Base-by-base conservation (phyloP, 2,113 vertebrate species). In the Pipa parva region DNA sequence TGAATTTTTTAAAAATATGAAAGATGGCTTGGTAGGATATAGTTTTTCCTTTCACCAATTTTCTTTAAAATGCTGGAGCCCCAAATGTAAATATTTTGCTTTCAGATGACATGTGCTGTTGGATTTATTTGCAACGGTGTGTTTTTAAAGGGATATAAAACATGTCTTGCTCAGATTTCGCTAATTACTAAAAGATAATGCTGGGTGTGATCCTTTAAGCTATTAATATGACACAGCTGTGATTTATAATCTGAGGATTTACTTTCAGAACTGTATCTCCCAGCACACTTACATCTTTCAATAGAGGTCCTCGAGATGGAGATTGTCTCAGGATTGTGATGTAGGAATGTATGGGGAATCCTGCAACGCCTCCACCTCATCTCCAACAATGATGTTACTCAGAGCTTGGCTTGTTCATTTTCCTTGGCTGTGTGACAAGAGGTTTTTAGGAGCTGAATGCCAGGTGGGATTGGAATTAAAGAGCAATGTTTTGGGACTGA, bases 381-480 rank as follows among this genome's bases (percentile, higher is more conserved):
- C 2, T n/a, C 36, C 29, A 75, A 77, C 76, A 79, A 65, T 69
- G 72, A 63, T 76, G 74, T 65, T 61, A 29, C 68, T 73, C 56
- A 78, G 73, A 74, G 17, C 67, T 67, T 18, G 0, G 12, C 73
- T 73, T 68, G 57, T 62, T 18, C 39, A 75, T 76, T 63, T 62
- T 63, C 24, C 24, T 48, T 22, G 62, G 63, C 68, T 64, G 73
- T 63, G 63, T 63, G 68, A 79, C 78, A 70, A 64, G 13, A 75
- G 72, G 76, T 76, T 78, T n/a, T 66, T 57, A 77, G 76, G 58
- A 51, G 78, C 63, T 77, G 66, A 63, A 71, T 80, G 74, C 63
- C 80, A 82, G 78, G 60, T 63, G 58, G 72, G 62, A 72, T 2
- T 1, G 20, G 0, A 64, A 59, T 31, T 27, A 71, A 58, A 65